Evolutionary conservation across 2,888 invertebrate genomes (phyloP).

Genomic region (Polyommatus icarus): DNA sequence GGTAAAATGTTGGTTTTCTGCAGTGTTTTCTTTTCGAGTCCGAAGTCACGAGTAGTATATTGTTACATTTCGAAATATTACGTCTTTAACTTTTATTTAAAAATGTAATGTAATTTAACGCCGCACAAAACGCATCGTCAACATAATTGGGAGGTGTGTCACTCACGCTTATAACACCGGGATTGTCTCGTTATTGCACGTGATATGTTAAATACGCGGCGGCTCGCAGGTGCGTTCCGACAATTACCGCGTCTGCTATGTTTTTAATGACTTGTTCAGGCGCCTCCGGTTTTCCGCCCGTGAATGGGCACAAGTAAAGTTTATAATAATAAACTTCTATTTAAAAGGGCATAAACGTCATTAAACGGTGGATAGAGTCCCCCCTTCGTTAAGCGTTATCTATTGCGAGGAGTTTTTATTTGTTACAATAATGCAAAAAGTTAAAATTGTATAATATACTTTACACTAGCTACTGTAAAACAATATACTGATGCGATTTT

Average conservation of each 20-base stretch:
- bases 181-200: background rate
- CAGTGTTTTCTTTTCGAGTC: no score
- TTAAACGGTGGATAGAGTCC: background rate
- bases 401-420: background rate
- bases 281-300: background rate
- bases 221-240: slow-evolving; percentile 1
- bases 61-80: no score
- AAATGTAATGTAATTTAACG: no score
- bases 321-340: slow-evolving; percentile 12
- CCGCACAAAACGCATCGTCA: background rate
- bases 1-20: no score
- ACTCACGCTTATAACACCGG: background rate
- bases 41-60: no score
- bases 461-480: background rate
- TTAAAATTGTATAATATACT: background rate
- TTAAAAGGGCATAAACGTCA: background rate
- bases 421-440: background rate
- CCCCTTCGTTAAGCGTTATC: slow-evolving; percentile 3
- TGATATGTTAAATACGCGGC: slow-evolving; percentile 5
- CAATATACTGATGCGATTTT: background rate
- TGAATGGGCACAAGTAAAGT: slow-evolving; percentile 3
- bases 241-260: slow-evolving; percentile 16
- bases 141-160: background rate
- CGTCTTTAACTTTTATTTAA: no score
- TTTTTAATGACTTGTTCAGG: slow-evolving; percentile 2